phyloP scores from a whole-genome alignment of 2,888 invertebrate genomes.

The Slavum lentiscoides region DNA sequence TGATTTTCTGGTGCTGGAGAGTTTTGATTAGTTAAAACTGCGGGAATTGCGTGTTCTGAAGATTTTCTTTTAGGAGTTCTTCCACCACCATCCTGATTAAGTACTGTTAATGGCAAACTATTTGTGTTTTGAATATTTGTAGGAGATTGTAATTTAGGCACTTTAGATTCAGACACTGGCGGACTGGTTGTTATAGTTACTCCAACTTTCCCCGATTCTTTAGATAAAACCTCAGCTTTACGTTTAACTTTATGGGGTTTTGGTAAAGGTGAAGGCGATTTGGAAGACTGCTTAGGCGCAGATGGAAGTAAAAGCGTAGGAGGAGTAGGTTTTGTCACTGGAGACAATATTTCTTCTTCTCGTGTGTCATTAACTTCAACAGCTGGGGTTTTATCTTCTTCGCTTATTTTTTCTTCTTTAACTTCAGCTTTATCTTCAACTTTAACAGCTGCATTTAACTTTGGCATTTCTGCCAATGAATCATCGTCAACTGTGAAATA shows the following conservation, averaged over 20 bases:
- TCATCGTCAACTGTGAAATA: slow-evolving; percentile 43
- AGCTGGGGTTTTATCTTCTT: slow-evolving; percentile 24
- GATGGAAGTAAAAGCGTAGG: slow-evolving; percentile 2
- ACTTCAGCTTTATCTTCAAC: slow-evolving; percentile 11
- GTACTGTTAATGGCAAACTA: slow-evolving; percentile 1
- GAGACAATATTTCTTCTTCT: slow-evolving; percentile 34
- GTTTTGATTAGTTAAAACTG: slow-evolving; percentile 36
- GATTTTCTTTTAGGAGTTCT: slow-evolving; percentile 45
- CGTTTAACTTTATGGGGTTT: slow-evolving; percentile 67
- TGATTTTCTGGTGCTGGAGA: slow-evolving; percentile 41
- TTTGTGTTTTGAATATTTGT: slow-evolving; percentile 27
- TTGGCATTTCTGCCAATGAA: slow-evolving; percentile 47
- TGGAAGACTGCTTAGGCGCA: slow-evolving; percentile 38
- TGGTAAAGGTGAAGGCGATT: slow-evolving; percentile 44
- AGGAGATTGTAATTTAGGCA: slow-evolving; percentile 51
- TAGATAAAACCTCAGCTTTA: slow-evolving; percentile 82
- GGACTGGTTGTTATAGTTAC: slow-evolving; percentile 82
- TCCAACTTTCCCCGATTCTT: slow-evolving; percentile 87
- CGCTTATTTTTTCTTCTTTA: slow-evolving; percentile 27
- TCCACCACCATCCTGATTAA: slow-evolving; percentile 11
- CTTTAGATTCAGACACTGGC: slow-evolving; percentile 59
- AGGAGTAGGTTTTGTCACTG: slow-evolving; percentile 57
- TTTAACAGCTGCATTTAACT: slow-evolving; percentile 47
- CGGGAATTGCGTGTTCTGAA: slow-evolving; percentile 36
- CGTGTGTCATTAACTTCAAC: slow-evolving; percentile 52